phyloP scores from a whole-genome alignment of 2,113 vertebrate genomes.

The Marcusenius ussheri region DNA sequence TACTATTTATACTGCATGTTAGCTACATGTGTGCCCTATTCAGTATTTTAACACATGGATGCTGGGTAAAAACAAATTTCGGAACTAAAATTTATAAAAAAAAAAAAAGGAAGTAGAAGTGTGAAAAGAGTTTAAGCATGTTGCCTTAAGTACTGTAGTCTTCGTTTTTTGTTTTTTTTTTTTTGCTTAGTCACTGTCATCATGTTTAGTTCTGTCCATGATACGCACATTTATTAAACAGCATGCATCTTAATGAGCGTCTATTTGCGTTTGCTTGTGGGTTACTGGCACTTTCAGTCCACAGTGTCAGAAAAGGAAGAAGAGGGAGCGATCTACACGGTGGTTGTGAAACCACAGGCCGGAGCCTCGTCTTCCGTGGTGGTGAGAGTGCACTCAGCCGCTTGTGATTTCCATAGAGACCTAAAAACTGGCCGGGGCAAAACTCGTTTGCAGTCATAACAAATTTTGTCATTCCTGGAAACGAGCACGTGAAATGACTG shows the following conservation, averaged over 20 bases:
- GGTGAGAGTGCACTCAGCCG: constrained; percentile 34
- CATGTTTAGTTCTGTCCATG: not conserved
- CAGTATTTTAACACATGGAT: not conserved
- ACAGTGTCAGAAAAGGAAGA: constrained; percentile 68
- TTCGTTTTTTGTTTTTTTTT: not conserved
- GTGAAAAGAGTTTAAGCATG: not conserved
- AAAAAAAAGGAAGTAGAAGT: not conserved
- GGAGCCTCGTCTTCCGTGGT: constrained; percentile 24
- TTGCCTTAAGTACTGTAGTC: not conserved
- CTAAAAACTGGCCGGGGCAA: not conserved
- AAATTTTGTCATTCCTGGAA: not conserved
- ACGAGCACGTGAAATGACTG: not conserved
- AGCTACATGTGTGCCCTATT: not conserved
- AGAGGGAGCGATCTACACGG: constrained; percentile 70
- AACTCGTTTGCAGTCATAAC: not conserved
- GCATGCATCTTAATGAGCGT: not conserved
- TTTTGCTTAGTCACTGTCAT: not conserved
- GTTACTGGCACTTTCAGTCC: constrained; percentile 37
- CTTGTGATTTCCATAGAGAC: not conserved
- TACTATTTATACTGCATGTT: not conserved
- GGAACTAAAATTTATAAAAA: not conserved
- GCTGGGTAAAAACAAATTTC: not conserved
- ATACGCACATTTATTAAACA: no score
- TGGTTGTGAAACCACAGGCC: constrained; percentile 57
- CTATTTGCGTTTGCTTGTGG: not conserved